Conservation (phyloP, 2,797 vertebrate species). For the Gymnothorax reevesii region DNA sequence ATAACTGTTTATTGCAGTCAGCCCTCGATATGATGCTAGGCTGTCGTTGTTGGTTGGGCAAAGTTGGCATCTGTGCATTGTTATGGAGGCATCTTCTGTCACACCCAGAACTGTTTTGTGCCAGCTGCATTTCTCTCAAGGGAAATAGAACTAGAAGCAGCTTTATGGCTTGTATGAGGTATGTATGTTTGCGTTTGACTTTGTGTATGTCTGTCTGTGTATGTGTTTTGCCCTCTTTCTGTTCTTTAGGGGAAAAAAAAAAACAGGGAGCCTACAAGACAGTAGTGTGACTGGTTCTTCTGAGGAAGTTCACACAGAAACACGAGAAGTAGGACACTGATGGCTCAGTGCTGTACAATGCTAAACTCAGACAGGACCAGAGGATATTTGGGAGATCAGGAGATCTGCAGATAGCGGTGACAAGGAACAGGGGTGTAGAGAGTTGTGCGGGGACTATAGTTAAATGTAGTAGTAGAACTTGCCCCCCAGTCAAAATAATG, state of each 20-base stretch:
- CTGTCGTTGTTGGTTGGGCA: slow-evolving; percentile 26
- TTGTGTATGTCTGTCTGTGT: background rate
- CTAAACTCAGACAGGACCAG: background rate
- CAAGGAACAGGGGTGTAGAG: slow-evolving; percentile 29
- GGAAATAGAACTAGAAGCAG: slow-evolving; percentile 57
- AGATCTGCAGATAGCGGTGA: background rate
- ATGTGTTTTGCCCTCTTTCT: slow-evolving; percentile 40
- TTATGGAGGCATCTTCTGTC: slow-evolving; percentile 31
- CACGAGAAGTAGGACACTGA: slow-evolving; percentile 70
- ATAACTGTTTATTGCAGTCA: too few species aligned
- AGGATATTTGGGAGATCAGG: background rate
- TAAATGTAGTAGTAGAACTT: background rate
- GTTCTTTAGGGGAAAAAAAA: slow-evolving; percentile 51
- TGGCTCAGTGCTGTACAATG: background rate
- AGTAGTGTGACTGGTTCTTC: slow-evolving; percentile 71
- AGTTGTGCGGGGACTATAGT: background rate
- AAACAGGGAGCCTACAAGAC: slow-evolving; percentile 66
- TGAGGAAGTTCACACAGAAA: slow-evolving; percentile 72
- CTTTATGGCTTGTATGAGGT: slow-evolving; percentile 71
- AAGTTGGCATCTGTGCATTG: slow-evolving; percentile 11
- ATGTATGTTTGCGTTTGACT: slow-evolving; percentile 54
- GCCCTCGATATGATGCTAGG: slow-evolving; percentile 33
- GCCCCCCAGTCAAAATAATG: background rate
- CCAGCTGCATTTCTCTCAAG: slow-evolving; percentile 36
- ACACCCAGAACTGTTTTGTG: slow-evolving; percentile 33